These are phyloP conservation scores for Drosophila nr. perissopoda DNA, from an alignment of 2,888 invertebrate species.

Conservation along the genomic window DNA sequence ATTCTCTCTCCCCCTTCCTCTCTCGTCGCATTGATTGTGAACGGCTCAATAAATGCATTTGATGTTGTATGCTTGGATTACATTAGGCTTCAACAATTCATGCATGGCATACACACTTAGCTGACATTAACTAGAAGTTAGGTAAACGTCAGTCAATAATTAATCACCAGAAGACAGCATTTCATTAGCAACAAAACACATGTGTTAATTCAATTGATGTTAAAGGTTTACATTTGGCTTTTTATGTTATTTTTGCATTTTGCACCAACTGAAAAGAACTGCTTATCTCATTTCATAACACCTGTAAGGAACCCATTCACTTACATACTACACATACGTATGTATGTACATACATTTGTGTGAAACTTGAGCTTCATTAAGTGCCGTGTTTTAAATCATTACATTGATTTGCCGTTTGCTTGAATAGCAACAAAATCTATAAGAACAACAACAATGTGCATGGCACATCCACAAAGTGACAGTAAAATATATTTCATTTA, in stretches of 20 bases:
- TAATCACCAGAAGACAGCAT: background rate
- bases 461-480: constrained; percentile 13
- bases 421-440: background rate
- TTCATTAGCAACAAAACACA: background rate
- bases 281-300: background rate
- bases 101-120: background rate
- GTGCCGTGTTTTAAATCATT: constrained; percentile 1
- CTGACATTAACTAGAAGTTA: background rate
- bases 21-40: constrained; percentile 7
- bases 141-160: background rate
- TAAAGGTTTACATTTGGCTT: background rate
- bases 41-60: constrained; percentile 1
- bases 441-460: background rate
- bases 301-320: background rate
- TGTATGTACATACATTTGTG: background rate
- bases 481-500: constrained; percentile 5
- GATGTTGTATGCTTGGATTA: background rate
- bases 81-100: background rate
- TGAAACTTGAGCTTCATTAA: background rate
- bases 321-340: background rate
- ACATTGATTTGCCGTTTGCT: background rate
- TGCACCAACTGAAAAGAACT: background rate
- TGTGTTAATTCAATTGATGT: background rate
- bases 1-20: background rate
- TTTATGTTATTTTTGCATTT: background rate